phyloP scores from a whole-genome alignment of 1,140 invertebrate genomes.

The Drosophila obscura region DNA sequence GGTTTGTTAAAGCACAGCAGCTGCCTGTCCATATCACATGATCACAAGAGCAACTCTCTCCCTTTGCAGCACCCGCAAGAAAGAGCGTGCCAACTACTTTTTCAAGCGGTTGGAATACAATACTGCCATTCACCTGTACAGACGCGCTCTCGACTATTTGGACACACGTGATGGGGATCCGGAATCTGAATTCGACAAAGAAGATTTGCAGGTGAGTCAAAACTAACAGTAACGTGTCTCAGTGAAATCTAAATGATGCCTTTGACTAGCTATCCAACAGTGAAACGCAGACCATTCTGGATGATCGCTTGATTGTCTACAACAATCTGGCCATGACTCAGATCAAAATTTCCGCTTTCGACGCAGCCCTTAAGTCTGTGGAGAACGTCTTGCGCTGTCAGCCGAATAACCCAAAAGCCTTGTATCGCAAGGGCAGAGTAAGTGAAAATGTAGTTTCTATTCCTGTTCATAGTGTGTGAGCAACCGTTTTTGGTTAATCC shows the following conservation, averaged over 20 bases:
- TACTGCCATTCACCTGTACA: conserved; percentile 92
- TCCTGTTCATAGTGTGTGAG: no score
- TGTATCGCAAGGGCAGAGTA: conserved; percentile 93
- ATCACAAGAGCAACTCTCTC: background rate
- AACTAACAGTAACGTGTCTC: background rate
- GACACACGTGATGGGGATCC: conserved; percentile 88
- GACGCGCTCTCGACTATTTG: conserved; percentile 92
- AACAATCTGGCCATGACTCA: conserved; percentile 96
- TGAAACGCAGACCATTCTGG: conserved; percentile 87
- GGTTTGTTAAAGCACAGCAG: conserved; percentile 84
- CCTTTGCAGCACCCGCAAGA: conserved; percentile 88
- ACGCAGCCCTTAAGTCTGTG: conserved; percentile 91
- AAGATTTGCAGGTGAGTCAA: conserved; percentile 68
- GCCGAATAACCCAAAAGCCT: conserved; percentile 94
- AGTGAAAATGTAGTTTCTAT: conserved; percentile 6
- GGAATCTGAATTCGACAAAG: conserved; percentile 75
- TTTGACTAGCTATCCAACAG: conserved; percentile 84
- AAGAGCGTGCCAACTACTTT: conserved; percentile 94
- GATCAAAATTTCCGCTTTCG: conserved; percentile 92
- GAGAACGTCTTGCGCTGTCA: conserved; percentile 92
- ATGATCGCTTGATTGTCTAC: conserved; percentile 91
- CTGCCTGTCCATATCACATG: no score
- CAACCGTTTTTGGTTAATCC: background rate
- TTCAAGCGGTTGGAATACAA: conserved; percentile 91
- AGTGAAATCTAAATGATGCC: background rate